Percentiles rank a stretch among this genome's conserved stretches.
These are phyloP conservation scores for Chromis chromis DNA, from an alignment of 2,797 vertebrate genomes.

Conservation along the genomic window DNA sequence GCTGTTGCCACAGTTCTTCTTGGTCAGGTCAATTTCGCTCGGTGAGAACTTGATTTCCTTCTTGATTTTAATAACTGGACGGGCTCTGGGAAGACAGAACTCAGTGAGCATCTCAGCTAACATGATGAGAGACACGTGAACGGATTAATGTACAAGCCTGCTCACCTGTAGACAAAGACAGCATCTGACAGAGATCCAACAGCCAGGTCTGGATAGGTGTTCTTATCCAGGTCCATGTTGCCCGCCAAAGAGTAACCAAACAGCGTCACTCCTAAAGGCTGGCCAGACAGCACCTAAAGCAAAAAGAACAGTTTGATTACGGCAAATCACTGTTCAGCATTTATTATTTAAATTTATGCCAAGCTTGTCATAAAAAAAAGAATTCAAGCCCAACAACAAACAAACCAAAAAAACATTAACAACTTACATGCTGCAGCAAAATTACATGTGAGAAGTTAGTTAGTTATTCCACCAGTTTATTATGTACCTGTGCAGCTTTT, in stretches of 20 bases:
- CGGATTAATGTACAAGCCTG: background rate
- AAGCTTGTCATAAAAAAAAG: too few species aligned
- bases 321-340: background rate
- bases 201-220: conserved; percentile 94
- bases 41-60: conserved; percentile 88
- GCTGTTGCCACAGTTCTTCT: conserved; percentile 80
- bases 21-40: conserved; percentile 88
- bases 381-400: too few species aligned
- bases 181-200: conserved; percentile 94
- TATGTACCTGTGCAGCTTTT: conserved; percentile 87
- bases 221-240: conserved; percentile 95
- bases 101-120: conserved; percentile 18
- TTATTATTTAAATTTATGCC: background rate
- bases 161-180: conserved; percentile 91
- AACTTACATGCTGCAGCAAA: background rate
- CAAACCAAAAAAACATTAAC: too few species aligned
- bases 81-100: conserved; percentile 81
- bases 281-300: conserved; percentile 85
- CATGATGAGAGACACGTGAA: background rate
- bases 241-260: conserved; percentile 97
- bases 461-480: background rate
- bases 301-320: conserved; percentile 12
- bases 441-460: background rate
- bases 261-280: conserved; percentile 64
- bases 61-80: conserved; percentile 90